These are phyloP conservation scores for Periophthalmus magnuspinnatus DNA, from an alignment of 2,797 vertebrate species.

Conservation along the genomic window DNA sequence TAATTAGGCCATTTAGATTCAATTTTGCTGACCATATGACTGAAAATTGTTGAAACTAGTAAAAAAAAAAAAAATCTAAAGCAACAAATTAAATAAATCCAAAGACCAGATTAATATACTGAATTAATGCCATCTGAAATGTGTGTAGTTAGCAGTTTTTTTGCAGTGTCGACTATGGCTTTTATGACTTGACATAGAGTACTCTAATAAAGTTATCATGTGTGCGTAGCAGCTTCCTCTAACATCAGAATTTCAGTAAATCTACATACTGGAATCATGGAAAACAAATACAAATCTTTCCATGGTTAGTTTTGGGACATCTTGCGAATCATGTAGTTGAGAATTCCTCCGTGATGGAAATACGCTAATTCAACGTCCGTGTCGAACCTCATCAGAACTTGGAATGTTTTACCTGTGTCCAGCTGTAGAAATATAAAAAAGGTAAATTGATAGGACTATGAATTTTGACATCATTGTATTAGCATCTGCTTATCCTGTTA, in stretches of 20 bases:
- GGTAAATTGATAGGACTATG: not conserved
- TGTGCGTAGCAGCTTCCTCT: conserved; percentile 21
- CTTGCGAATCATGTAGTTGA: conserved; percentile 99
- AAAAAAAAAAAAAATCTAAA: too few relatives aligned
- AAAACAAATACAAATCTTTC: not conserved
- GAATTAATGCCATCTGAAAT: not conserved
- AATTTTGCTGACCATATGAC: not conserved
- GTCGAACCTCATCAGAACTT: conserved; percentile 90
- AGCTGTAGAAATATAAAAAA: conserved; percentile 72
- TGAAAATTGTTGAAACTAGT: not conserved
- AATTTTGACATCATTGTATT: too few relatives aligned
- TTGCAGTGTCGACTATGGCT: not conserved
- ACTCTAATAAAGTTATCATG: not conserved
- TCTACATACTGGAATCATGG: not conserved
- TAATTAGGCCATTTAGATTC: too few relatives aligned
- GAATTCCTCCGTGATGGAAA: conserved; percentile 91
- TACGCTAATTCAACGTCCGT: conserved; percentile 95
- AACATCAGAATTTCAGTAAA: conserved; percentile 3
- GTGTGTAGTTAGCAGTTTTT: not conserved
- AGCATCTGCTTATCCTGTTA: too few relatives aligned
- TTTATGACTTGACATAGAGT: not conserved
- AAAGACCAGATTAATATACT: not conserved
- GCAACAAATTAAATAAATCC: not conserved
- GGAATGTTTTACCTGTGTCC: conserved; percentile 87
- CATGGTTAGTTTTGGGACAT: conserved; percentile 77